These are phyloP conservation scores for Tribolium freemani DNA, from an alignment of 2,888 invertebrate species.

Conservation along the genomic window DNA sequence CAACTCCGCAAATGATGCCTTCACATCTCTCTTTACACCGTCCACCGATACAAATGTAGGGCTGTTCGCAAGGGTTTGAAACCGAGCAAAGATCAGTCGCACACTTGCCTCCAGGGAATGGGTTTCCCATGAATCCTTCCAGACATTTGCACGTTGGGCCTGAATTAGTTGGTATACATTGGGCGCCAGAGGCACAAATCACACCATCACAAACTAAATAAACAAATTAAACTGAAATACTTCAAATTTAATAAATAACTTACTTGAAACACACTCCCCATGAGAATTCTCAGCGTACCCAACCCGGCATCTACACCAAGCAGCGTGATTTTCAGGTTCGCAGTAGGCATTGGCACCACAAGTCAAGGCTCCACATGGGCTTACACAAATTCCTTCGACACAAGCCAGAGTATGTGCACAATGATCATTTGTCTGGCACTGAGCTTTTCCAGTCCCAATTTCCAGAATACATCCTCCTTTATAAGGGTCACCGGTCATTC, in stretches of 20 bases:
- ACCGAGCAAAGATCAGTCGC: constrained; percentile 86
- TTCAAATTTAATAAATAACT: constrained; percentile 58
- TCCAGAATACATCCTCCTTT: constrained; percentile 81
- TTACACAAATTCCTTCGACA: constrained; percentile 82
- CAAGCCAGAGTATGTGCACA: constrained; percentile 88
- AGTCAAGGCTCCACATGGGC: constrained; percentile 82
- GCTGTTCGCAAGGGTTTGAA: constrained; percentile 81
- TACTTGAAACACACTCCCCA: constrained; percentile 88
- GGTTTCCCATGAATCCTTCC: constrained; percentile 89
- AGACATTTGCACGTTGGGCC: constrained; percentile 92
- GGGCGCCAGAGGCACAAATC: constrained; percentile 85
- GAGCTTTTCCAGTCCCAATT: constrained; percentile 72
- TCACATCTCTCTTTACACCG: constrained; percentile 92
- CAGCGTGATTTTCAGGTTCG: constrained; percentile 89
- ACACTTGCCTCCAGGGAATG: constrained; percentile 92
- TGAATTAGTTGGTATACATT: constrained; percentile 86
- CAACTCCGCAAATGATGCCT: constrained; percentile 88
- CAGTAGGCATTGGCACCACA: constrained; percentile 91
- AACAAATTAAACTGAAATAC: constrained; percentile 30
- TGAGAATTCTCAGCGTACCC: constrained; percentile 84
- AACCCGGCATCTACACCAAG: constrained; percentile 89
- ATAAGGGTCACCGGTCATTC: constrained; percentile 88
- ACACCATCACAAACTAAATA: constrained; percentile 80
- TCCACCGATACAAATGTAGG: constrained; percentile 87
- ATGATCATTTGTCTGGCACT: constrained; percentile 81